A percentile compares a stretch with the other conserved stretches of the same genome.
These are phyloP conservation scores for Sebastolobus altivelis DNA, from an alignment of 2,797 vertebrate genomes.

Conservation along the genomic window DNA sequence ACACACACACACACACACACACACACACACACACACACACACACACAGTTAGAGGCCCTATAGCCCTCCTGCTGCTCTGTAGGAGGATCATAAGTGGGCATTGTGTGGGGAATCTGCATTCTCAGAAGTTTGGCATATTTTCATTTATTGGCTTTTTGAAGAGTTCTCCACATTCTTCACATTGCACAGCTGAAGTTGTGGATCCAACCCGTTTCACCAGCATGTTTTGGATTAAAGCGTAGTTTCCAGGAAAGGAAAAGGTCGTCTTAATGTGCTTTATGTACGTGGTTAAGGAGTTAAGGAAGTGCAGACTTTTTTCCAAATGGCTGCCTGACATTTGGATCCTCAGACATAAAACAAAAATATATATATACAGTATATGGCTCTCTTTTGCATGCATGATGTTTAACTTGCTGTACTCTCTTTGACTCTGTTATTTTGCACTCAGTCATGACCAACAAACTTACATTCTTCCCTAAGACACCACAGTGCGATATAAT, in stretches of 20 bases:
- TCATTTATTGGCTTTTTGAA: slow-evolving; percentile 60
- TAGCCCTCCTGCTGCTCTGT: slow-evolving; percentile 21
- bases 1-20: not conserved
- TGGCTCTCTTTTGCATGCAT: not conserved
- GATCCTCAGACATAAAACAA: not conserved
- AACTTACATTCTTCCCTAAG: slow-evolving; percentile 23
- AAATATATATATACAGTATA: not conserved
- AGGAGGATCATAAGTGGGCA: slow-evolving; percentile 17
- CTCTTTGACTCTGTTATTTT: not conserved
- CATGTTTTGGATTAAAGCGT: slow-evolving; percentile 39
- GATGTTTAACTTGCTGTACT: not conserved
- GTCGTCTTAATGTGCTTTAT: not conserved
- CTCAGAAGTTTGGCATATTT: slow-evolving; percentile 60
- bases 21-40: not conserved
- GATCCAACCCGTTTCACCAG: slow-evolving; percentile 17
- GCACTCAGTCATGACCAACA: not conserved
- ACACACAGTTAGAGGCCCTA: slow-evolving; percentile 15
- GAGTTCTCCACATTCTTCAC: slow-evolving; percentile 62
- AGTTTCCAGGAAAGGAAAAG: slow-evolving; percentile 9
- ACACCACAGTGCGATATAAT: slow-evolving; percentile 53
- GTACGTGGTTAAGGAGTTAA: not conserved
- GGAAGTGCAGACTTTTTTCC: slow-evolving; percentile 4
- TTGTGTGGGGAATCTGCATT: slow-evolving; percentile 62
- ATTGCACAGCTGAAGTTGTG: slow-evolving; percentile 45
- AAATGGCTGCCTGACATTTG: not conserved